phyloP scores from a whole-genome alignment of 2,888 invertebrate species.

The Limulus polyphemus region DNA sequence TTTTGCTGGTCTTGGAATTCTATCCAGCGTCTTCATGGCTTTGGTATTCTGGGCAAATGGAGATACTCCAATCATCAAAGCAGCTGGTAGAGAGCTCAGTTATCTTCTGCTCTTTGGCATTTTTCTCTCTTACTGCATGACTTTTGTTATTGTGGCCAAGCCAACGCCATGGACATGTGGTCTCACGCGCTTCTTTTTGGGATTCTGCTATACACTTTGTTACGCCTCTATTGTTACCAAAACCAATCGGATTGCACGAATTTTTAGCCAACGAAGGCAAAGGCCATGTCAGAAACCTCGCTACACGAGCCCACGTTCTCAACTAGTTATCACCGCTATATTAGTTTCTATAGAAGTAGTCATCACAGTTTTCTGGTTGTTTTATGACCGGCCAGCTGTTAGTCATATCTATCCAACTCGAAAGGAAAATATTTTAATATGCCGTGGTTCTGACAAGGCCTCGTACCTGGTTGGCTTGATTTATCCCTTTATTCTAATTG shows the following conservation, averaged over 20 bases:
- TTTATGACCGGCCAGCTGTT: constrained; percentile 40
- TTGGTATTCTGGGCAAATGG: constrained; percentile 42
- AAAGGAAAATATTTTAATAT: constrained; percentile 32
- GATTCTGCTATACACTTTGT: constrained; percentile 44
- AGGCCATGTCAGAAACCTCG: constrained; percentile 23
- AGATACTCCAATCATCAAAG: constrained; percentile 46
- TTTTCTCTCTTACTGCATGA: constrained; percentile 42
- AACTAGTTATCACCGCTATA: constrained; percentile 42
- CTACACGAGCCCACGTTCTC: constrained; percentile 40
- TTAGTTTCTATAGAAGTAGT: constrained; percentile 41
- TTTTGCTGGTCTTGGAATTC: constrained; percentile 40
- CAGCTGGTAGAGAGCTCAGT: constrained; percentile 45
- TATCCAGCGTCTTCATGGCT: constrained; percentile 40
- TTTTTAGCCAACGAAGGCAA: constrained; percentile 38
- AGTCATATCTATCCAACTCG: constrained; percentile 36
- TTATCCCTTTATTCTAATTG: constrained; percentile 44
- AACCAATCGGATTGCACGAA: constrained; percentile 45
- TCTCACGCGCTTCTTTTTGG: constrained; percentile 43
- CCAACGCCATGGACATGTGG: constrained; percentile 42
- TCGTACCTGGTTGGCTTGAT: constrained; percentile 42
- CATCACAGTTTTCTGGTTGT: constrained; percentile 42
- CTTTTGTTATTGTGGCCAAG: constrained; percentile 43
- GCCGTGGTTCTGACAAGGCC: constrained; percentile 40
- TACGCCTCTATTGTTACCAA: constrained; percentile 46
- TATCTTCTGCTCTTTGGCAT: constrained; percentile 40